These are phyloP conservation scores for Drosophila kanekoi DNA, from an alignment of 2,888 invertebrate species.

Conservation along the genomic window DNA sequence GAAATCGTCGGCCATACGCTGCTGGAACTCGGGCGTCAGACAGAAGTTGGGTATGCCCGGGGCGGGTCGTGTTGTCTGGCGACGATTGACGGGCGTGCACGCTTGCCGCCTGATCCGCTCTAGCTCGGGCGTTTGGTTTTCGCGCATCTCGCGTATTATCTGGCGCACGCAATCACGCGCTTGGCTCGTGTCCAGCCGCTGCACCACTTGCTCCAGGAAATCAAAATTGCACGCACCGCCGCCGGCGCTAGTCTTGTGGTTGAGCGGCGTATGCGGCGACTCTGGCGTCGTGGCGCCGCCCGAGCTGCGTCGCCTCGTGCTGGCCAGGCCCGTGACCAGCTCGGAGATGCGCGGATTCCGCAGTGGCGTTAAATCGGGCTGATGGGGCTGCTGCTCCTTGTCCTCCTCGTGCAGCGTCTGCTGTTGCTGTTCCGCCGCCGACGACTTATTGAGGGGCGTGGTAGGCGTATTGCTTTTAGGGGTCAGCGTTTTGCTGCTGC, in stretches of 20 bases:
- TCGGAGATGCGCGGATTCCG: constrained; percentile 83
- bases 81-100: constrained; percentile 82
- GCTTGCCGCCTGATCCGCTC: constrained; percentile 82
- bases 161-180: constrained; percentile 82
- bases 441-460: background rate
- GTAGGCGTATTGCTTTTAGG: background rate
- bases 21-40: constrained; percentile 83
- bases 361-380: constrained; percentile 74
- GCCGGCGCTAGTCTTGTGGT: constrained; percentile 35
- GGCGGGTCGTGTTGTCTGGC: constrained; percentile 63
- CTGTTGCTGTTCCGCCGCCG: constrained; percentile 1
- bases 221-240: constrained; percentile 59
- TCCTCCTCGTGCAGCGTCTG: constrained; percentile 37
- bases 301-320: constrained; percentile 42
- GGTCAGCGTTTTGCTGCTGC: constrained; percentile 21
- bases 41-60: constrained; percentile 83
- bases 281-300: constrained; percentile 48
- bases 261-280: constrained; percentile 83
- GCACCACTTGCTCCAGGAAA: constrained; percentile 76
- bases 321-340: constrained; percentile 64
- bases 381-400: constrained; percentile 34
- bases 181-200: constrained; percentile 79
- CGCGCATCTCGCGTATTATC: constrained; percentile 81
- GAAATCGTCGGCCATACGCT: constrained; percentile 83
- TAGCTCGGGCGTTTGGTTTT: constrained; percentile 83